These are phyloP conservation scores for Anas capensis DNA, from an alignment of 2,797 vertebrate species.

Conservation along the genomic window DNA sequence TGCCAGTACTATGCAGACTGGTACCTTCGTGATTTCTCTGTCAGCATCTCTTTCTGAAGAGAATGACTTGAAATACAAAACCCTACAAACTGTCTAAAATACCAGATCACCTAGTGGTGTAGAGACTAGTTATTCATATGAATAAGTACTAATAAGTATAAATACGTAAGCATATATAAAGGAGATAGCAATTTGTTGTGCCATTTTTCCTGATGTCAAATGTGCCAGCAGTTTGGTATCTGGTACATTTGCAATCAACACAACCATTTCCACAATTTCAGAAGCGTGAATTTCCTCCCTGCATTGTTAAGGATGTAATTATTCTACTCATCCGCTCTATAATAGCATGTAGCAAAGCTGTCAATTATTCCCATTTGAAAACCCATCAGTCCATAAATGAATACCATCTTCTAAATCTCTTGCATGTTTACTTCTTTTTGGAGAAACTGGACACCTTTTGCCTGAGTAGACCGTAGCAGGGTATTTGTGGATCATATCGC, in stretches of 20 bases:
- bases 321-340: not conserved
- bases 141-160: not conserved
- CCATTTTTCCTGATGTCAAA: not conserved
- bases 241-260: not conserved
- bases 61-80: not conserved
- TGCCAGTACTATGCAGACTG: not conserved
- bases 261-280: not conserved
- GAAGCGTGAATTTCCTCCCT: not conserved
- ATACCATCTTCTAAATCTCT: not conserved
- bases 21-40: not conserved
- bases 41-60: not conserved
- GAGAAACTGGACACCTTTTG: not conserved
- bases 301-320: not conserved
- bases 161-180: not conserved
- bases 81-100: not conserved
- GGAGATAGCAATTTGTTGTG: not conserved
- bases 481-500: not conserved
- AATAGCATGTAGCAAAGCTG: not conserved
- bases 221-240: not conserved
- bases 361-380: not conserved
- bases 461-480: not conserved
- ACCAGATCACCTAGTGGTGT: not conserved
- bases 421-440: not conserved
- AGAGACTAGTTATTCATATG: not conserved
- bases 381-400: not conserved